Evolutionary conservation across 2,797 vertebrate genomes (phyloP), one percentile per base, ranked within the genome.

Genomic region (Streptopelia turtur): DNA sequence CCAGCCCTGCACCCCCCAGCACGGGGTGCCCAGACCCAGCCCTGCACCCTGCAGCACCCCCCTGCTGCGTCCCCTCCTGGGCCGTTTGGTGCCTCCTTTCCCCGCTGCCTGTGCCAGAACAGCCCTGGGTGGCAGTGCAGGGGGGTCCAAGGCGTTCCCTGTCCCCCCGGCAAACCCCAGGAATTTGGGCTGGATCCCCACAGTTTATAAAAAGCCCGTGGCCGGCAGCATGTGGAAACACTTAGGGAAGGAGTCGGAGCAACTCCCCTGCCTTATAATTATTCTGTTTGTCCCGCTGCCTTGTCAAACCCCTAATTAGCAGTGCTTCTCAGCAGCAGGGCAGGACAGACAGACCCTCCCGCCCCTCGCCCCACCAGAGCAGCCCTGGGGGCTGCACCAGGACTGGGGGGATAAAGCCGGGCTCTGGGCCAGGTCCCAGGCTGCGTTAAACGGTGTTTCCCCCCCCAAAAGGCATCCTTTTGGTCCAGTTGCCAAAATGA

Each of bases 231-330:
- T 94, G 47, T 95, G 96, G 94, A 84, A 96, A 45, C 4, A 3
- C 61, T 95, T 90, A 92, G 75, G 75, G 52, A 41, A 45, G 80
- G 71, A 89, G 80, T 57, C 39, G 24, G 41, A 31, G 41, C 1
- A 9, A 23, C 47, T 56, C 18, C 80, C 10, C 37, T 3, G 23
- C 78, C 59, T 33, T 96, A 30, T 96, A 96, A 97, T 97, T 97
- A 96, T 1, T 14, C 13, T 72, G 72, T 50, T 66, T 43, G 28
- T 24, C 24, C 31, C 14, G 25, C 21, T 74, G 55, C 47, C 65
- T 49, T 37, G 0, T 27, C 78, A 56, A 20, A 21, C 66, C 64
- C 55, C 84, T 90, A 64, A 93, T 93, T 85, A 94, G 47, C 25
- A 22, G 63, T 47, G 5, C 5, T 17, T 71, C 37, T 39, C 17